Conservation (phyloP, 2,113 vertebrate species). For the Micronycteris hirsuta region DNA sequence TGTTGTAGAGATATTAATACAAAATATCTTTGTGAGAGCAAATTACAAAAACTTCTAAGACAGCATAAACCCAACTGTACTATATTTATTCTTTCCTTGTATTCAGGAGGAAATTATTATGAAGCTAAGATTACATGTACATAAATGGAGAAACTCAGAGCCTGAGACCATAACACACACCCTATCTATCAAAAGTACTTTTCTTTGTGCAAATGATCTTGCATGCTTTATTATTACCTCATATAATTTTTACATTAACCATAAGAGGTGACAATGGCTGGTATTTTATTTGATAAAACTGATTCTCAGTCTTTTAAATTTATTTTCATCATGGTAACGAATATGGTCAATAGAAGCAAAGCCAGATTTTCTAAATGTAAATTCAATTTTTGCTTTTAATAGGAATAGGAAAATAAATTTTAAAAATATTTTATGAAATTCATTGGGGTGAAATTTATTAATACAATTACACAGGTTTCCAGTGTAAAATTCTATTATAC, state of each 20-base stretch:
- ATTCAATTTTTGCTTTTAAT: not conserved
- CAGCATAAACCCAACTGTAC: not conserved
- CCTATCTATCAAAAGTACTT: not conserved
- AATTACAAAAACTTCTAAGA: not conserved
- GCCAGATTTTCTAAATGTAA: not conserved
- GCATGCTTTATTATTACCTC: not conserved
- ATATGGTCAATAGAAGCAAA: not conserved
- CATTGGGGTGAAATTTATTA: not conserved
- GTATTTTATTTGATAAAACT: conserved; percentile 9
- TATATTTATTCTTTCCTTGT: not conserved
- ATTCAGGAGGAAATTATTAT: not conserved
- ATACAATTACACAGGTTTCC: not conserved
- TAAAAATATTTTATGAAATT: not conserved
- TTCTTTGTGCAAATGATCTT: not conserved
- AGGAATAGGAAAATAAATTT: not conserved
- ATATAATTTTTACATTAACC: not conserved
- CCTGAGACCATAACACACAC: not conserved
- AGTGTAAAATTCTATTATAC: not conserved
- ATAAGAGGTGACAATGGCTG: not conserved
- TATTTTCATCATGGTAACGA: not conserved
- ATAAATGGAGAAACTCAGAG: not conserved
- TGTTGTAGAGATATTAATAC: not conserved
- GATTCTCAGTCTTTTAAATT: not conserved
- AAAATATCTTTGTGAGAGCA: not conserved
- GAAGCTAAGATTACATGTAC: not conserved